phyloP scores from a whole-genome alignment of 2,888 invertebrate genomes.

The Hoplodrina ambigua region DNA sequence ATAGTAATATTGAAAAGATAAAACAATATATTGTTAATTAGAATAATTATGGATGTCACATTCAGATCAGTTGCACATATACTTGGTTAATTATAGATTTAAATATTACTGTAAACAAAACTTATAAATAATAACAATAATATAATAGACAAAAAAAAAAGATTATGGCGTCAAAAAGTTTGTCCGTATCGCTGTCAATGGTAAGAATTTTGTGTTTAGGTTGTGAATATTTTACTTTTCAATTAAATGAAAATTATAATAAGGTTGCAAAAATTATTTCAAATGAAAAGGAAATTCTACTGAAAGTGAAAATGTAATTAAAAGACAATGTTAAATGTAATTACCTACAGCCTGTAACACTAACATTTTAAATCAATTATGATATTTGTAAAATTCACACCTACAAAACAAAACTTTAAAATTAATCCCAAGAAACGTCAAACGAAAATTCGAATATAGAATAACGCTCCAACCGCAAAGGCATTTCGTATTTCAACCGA shows the following conservation, averaged over 20 bases:
- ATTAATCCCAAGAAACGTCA: background rate
- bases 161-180: no score
- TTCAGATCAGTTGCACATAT: no score
- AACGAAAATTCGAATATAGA: conserved; percentile 43
- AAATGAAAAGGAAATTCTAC: background rate
- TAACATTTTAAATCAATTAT: background rate
- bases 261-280: background rate
- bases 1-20: background rate
- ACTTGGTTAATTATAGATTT: no score
- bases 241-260: no score
- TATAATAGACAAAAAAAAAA: no score
- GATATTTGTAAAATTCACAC: no score
- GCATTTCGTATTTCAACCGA: conserved; percentile 64
- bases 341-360: background rate
- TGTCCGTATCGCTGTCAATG: no score
- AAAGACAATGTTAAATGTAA: background rate
- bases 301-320: background rate
- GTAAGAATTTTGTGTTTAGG: no score
- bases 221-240: no score
- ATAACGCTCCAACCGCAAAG: conserved; percentile 56
- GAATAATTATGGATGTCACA: no score
- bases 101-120: no score
- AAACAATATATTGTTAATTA: background rate
- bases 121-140: no score
- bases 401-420: background rate